Evolutionary conservation across 2,113 vertebrate genomes (phyloP).

Genomic region (Pyrgilauda ruficollis): DNA sequence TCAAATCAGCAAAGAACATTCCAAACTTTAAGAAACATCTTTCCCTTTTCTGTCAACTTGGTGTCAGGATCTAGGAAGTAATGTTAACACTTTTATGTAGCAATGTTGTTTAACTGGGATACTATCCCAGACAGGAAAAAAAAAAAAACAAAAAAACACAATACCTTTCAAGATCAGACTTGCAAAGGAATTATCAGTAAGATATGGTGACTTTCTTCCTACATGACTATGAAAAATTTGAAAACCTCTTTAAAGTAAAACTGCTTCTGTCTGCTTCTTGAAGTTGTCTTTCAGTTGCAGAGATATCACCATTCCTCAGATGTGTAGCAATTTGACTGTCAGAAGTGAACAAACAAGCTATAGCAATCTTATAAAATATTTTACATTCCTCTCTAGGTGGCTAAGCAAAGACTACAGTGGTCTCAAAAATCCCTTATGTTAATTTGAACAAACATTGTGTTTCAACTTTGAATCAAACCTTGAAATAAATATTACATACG

Average conservation of each 20-base stretch:
- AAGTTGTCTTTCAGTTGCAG: background rate
- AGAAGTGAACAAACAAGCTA: background rate
- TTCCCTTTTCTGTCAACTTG: background rate
- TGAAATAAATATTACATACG: slow-evolving; percentile 57
- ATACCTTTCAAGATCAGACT: background rate
- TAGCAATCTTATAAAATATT: background rate
- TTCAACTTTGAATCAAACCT: slow-evolving; percentile 13
- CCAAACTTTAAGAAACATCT: background rate
- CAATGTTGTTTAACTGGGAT: background rate
- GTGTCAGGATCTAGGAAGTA: background rate
- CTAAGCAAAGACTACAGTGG: background rate
- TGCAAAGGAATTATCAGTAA: background rate
- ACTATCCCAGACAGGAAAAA: background rate
- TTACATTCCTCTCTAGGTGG: background rate
- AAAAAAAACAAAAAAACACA: background rate
- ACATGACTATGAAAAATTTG: background rate
- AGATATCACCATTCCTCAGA: background rate
- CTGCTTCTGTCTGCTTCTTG: background rate
- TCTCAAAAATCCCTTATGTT: background rate
- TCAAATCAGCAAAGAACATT: background rate
- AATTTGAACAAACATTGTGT: background rate
- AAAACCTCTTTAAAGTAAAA: background rate
- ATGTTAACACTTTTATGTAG: background rate
- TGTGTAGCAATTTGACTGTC: background rate
- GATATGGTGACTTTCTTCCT: background rate